Conservation (phyloP, 1,140 invertebrate species). For the Colletes latitarsis region DNA sequence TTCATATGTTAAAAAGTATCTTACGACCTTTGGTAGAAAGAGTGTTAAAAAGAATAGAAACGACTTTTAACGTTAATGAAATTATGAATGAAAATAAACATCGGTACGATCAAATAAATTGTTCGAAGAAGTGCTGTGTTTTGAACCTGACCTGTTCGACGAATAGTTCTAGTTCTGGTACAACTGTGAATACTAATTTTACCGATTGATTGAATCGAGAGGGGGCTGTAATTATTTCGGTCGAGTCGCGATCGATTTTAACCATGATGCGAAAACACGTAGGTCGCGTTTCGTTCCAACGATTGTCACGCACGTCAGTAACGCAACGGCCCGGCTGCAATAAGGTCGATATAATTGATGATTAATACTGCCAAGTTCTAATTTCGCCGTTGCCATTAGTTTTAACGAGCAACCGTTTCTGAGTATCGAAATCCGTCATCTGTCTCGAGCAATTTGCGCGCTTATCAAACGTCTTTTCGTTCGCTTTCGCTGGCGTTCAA, state of each 20-base stretch:
- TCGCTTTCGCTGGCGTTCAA: slow-evolving; percentile 27
- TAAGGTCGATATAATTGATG: slow-evolving; percentile 57
- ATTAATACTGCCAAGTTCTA: slow-evolving; percentile 57
- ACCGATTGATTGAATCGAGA: too few species aligned
- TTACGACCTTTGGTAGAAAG: too few species aligned
- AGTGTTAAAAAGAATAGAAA: too few species aligned
- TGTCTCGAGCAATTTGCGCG: slow-evolving; percentile 40
- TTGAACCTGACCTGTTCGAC: too few species aligned
- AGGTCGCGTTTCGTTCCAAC: slow-evolving; percentile 45
- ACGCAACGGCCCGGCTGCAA: slow-evolving; percentile 20
- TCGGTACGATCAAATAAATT: too few species aligned
- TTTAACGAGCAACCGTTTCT: slow-evolving; percentile 47
- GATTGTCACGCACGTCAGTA: slow-evolving; percentile 51
- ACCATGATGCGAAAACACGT: slow-evolving; percentile 43
- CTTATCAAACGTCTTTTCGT: slow-evolving; percentile 41
- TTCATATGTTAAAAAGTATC: too few species aligned
- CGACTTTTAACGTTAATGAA: too few species aligned
- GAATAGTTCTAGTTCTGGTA: too few species aligned
- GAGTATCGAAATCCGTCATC: slow-evolving; percentile 49
- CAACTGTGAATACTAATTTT: too few species aligned
- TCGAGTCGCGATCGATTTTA: slow-evolving; percentile 43
- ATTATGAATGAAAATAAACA: too few species aligned
- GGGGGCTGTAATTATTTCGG: slow-evolving; percentile 24
- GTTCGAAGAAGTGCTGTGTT: too few species aligned
- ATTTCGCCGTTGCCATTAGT: slow-evolving; percentile 43